These are phyloP conservation scores for Herminia tarsipennalis DNA, from an alignment of 2,888 invertebrate genomes.

Conservation along the genomic window DNA sequence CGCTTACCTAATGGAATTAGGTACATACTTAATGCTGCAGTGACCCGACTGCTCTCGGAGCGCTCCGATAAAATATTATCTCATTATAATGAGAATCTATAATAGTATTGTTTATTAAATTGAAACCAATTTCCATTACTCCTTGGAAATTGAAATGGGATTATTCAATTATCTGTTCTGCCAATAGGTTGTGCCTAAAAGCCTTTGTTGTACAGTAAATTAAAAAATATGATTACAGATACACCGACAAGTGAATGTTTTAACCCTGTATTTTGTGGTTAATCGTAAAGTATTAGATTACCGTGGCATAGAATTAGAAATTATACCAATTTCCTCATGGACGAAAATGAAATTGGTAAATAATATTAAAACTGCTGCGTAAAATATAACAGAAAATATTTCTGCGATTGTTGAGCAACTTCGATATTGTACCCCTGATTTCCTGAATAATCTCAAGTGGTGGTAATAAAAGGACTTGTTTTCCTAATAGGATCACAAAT, in stretches of 20 bases:
- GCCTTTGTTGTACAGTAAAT: slow-evolving; percentile 40
- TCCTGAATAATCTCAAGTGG: too few species aligned
- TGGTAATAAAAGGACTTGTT: too few species aligned
- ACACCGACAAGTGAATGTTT: slow-evolving; percentile 30
- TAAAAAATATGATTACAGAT: slow-evolving; percentile 38
- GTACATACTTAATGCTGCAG: slow-evolving; percentile 47
- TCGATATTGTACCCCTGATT: too few species aligned
- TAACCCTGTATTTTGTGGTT: slow-evolving; percentile 34
- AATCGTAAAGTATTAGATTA: slow-evolving; percentile 8
- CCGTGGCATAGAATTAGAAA: neutral
- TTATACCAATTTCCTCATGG: neutral
- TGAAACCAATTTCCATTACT: slow-evolving; percentile 49
- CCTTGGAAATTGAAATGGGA: slow-evolving; percentile 50
- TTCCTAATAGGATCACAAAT: too few species aligned
- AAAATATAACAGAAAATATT: too few species aligned
- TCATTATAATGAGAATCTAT: slow-evolving; percentile 45
- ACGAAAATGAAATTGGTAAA: too few species aligned
- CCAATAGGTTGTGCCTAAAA: slow-evolving; percentile 35
- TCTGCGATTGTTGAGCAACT: too few species aligned
- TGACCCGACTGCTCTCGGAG: slow-evolving; percentile 26
- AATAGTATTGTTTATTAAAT: slow-evolving; percentile 53
- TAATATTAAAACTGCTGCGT: too few species aligned
- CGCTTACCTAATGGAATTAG: slow-evolving; percentile 61
- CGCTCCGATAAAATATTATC: slow-evolving; percentile 41
- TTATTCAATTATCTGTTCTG: slow-evolving; percentile 52